Base-by-base conservation (phyloP, 1,140 invertebrate genomes). In the Tribolium madens region DNA sequence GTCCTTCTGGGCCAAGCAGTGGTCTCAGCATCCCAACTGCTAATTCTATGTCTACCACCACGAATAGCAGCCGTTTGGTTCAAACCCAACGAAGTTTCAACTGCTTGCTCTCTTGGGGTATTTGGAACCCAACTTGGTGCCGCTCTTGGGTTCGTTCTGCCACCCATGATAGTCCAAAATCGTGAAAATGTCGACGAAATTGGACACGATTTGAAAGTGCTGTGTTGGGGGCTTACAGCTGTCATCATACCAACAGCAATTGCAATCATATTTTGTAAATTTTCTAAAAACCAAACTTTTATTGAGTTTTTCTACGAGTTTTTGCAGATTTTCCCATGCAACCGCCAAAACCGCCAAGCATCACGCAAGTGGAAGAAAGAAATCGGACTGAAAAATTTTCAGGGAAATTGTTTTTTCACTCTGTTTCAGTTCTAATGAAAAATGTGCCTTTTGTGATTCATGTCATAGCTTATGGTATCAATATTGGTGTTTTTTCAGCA, bases 51-150 rank as follows among this genome's bases (percentile, higher is more conserved):
- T 52, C 88, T 94, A 69, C 93, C 94, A 1, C 90, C 93, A 3
- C 88, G 90, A 52, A 81, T 96, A n/a, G 92, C 93, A 1, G 92
- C 93, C 0, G 84, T 86, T 33, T 89, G 88, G 88, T 89, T 89
- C 76, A 85, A 83, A 52, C 79, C 86, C 3, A 79, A 88, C 87
- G 77, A 95, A 91, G 91, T 94, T 3, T 92, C 92, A 5, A 93
- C 92, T 1, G 94, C 94, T 1, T 94, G 92, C 77, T 91, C 93
- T 31, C 87, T 94, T 14, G 92, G 93, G 6, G 89, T 95, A 7
- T 94, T 95, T 82, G 94, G 94, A 2, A 93, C 92, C 84, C 93
- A 94, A 86, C 88, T 94, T 10, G 87, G 87, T 2, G 71, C 85
- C 13, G 84, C 87, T 7, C 36, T 86, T 3, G 85, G 86, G 26